Evolutionary conservation across 2,888 invertebrate species (phyloP).

Genomic region (Noctua janthina): DNA sequence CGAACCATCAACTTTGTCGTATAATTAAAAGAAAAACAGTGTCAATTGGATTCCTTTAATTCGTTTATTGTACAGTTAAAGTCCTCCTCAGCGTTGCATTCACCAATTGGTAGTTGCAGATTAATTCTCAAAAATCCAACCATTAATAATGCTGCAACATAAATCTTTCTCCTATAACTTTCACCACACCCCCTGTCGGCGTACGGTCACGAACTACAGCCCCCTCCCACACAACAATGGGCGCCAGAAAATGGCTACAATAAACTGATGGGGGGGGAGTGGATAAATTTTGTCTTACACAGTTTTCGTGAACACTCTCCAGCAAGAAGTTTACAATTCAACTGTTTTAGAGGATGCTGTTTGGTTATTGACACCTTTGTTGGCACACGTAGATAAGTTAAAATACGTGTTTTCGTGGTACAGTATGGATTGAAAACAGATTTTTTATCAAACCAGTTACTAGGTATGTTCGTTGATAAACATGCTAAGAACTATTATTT

Average conservation of each 20-base stretch:
- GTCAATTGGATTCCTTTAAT: too few species aligned
- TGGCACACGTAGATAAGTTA: too few species aligned
- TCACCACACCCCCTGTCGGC: slow-evolving; percentile 49
- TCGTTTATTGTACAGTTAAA: too few species aligned
- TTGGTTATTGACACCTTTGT: neutral
- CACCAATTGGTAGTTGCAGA: neutral
- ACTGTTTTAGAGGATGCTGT: neutral
- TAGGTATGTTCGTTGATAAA: neutral
- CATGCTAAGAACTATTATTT: neutral
- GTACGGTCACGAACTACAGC: slow-evolving; percentile 71
- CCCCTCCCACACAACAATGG: slow-evolving; percentile 68
- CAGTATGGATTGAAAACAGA: too few species aligned
- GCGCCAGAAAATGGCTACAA: slow-evolving; percentile 77
- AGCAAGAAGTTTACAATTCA: slow-evolving; percentile 48
- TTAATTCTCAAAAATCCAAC: neutral
- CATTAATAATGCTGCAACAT: neutral
- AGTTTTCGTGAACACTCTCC: slow-evolving; percentile 63
- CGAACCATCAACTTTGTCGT: neutral
- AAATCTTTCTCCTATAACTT: slow-evolving; percentile 34
- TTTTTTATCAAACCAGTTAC: neutral
- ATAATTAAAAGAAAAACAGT: neutral
- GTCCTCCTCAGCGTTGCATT: neutral
- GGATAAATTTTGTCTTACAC: slow-evolving; percentile 74
- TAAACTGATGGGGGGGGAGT: slow-evolving; percentile 71
- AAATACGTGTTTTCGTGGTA: neutral